phyloP scores from a whole-genome alignment of 2,113 vertebrate genomes.

The Notiomystis cincta region DNA sequence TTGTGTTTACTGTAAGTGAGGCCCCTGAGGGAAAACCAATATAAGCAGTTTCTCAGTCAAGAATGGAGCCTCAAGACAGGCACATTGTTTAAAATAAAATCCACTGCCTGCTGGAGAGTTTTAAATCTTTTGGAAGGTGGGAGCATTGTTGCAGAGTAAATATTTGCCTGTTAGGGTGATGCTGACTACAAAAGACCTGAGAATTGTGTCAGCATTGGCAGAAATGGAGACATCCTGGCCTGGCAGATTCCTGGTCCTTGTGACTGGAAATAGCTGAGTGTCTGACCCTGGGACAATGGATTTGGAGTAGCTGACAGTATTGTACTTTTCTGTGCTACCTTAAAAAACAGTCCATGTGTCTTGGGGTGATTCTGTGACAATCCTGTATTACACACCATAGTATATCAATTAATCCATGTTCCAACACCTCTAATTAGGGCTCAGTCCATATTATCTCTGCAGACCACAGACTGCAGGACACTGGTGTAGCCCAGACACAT shows the following conservation, averaged over 20 bases:
- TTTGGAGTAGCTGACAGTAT: not conserved
- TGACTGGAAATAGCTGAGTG: not conserved
- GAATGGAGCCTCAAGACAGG: not conserved
- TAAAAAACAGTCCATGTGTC: not conserved
- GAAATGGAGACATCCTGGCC: not conserved
- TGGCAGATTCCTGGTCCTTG: not conserved
- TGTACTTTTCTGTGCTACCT: not conserved
- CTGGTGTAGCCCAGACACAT: not conserved
- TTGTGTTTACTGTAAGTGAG: conserved; percentile 32
- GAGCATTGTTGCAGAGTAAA: not conserved
- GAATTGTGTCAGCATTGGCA: not conserved
- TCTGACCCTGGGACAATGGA: not conserved
- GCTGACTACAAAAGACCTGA: not conserved
- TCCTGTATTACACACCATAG: no score
- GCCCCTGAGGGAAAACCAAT: conserved; percentile 21
- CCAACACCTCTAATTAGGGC: not conserved
- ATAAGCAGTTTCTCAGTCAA: not conserved
- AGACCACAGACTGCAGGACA: not conserved
- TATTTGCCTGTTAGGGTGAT: not conserved
- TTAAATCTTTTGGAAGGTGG: not conserved
- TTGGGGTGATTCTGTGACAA: no score
- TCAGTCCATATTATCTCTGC: not conserved
- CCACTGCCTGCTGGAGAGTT: not conserved
- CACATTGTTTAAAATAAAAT: not conserved
- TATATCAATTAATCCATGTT: not conserved